Percentiles rank a stretch among this genome's conserved stretches.
Evolutionary conservation across 2,797 vertebrate species (phyloP).

Genomic region (Jordanella pulchra): DNA sequence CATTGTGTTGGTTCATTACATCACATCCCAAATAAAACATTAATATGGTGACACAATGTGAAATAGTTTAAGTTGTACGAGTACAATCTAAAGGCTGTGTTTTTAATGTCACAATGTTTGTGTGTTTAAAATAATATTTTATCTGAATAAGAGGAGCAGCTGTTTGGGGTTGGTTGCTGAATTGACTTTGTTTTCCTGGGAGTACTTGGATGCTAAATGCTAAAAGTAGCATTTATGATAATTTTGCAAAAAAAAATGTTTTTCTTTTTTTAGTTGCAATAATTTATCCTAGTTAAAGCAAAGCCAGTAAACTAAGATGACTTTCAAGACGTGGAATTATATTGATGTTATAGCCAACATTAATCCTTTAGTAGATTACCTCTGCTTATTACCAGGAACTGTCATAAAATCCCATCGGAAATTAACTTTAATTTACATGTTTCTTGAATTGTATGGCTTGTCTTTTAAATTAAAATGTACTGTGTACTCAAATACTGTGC

Average conservation of each 20-base stretch:
- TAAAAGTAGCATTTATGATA: neutral
- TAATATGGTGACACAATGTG: neutral
- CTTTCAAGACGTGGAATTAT: neutral
- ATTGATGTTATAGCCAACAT: too few relatives aligned
- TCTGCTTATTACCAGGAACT: neutral
- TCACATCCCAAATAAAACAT: neutral
- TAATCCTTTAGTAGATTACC: neutral
- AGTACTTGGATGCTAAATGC: neutral
- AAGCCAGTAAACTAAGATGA: neutral
- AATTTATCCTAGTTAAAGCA: neutral
- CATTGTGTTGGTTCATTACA: neutral
- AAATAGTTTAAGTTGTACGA: neutral
- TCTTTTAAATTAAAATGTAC: neutral
- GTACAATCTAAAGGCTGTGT: neutral
- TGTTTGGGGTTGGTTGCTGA: neutral
- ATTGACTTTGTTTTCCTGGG: neutral
- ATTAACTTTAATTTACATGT: neutral
- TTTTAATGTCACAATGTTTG: neutral
- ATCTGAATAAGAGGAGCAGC: neutral
- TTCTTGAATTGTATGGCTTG: neutral
- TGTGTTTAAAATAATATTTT: neutral
- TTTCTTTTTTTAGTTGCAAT: neutral
- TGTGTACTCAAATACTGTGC: slow-evolving; percentile 23
- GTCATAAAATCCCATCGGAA: fast-evolving
- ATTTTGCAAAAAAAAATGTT: neutral